Evolutionary conservation across 2,797 vertebrate species (phyloP), one percentile per base, ranked within the genome.

Genomic region (Crenuchus spilurus): DNA sequence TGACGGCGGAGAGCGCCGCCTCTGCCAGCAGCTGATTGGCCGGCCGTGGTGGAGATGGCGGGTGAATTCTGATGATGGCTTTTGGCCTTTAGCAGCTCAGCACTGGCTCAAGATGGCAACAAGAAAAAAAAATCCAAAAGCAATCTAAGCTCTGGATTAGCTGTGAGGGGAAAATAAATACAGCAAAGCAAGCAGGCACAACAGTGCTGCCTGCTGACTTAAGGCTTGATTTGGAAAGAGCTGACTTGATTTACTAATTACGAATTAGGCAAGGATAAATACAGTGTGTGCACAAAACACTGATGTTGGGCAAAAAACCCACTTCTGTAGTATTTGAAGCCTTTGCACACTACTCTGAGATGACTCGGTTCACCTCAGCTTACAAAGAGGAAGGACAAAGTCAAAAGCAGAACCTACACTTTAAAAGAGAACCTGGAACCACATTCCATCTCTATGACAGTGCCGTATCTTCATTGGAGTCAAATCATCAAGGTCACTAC

Each of bases 21-120:
- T 87, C 79, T 1, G 66, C 11, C 20, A 41, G 31, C 30, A 1
- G 75, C 79, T 78, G 80, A 97, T 97, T 97, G 96, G 96, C 87
- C 87, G 78, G 0, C 26, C 71, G 70, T 64, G 69, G 61, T 70
- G 81, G 84, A 90, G 89, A 90, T 88, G 85, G 86, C 81, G 90
- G 70, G 79, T 87, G 84, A 83, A 85, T 82, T 79, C 57, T 82
- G 87, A 87, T 88, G 86, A 88, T 88, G 87, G 84, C 80, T 78
- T 72, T 75, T 91, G 89, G 90, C 88, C 88, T 91, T 91, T 90
- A 72, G 78, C 60, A 81, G 81, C 72, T 75, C 75, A 74, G 78
- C 60, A 78, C 81, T 51, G 52, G 51, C 49, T 52, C 67, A 66
- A 80, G 79, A 80, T 81, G 83, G 74, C 70, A 73, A 86, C 82